Base-by-base conservation (phyloP, 2,113 vertebrate species). In the Hiodon tergisus region DNA sequence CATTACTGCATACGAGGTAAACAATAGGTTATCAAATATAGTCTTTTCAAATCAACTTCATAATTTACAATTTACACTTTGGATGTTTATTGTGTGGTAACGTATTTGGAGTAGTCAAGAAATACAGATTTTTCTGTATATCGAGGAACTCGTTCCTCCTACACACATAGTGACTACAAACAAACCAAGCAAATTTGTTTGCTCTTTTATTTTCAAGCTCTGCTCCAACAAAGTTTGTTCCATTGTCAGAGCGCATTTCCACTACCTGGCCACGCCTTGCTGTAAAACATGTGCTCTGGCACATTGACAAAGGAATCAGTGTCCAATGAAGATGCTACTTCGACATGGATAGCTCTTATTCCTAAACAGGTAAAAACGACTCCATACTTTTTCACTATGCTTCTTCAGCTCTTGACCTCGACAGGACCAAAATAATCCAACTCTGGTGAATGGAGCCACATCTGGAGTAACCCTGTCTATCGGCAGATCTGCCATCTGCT, bases 281-380 rank as follows among this genome's bases (percentile, higher is more conserved):
- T 50, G 68, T 61, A 9, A 74, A 77, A 9, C 55, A 14, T n/a
- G n/a, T n/a, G n/a, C n/a, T n/a, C n/a, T n/a, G n/a, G n/a, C 16
- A 57, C 67, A 14, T 73, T 68, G n/a, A 76, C 76, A 7, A 67
- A 84, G 2, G 69, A 78, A n/a, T 72, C 63, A 5, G 67, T 71
- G n/a, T 80, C 73, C 7, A 78, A 11, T 0, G 68, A 75, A 2
- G 72, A 17, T 47, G 67, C 76, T 11, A 80, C 31, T 47, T 76
- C 47, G 46, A 65, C 17, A 17, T 78, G 76, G 14, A 65, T n/a
- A 3, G 68, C 68, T 11, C 11, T 5, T 10, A 67, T 71, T 60
- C 68, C 62, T 11, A 75, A 62, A 31, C 79, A 80, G 4, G 67
- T 67, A 10, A 74, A 80, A 13, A 75, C 67, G 17, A 75, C 72